Percentiles rank a stretch among this genome's conserved stretches.
These are phyloP conservation scores for Chlorops oryzae DNA, from an alignment of 1,140 invertebrate genomes.

Conservation along the genomic window DNA sequence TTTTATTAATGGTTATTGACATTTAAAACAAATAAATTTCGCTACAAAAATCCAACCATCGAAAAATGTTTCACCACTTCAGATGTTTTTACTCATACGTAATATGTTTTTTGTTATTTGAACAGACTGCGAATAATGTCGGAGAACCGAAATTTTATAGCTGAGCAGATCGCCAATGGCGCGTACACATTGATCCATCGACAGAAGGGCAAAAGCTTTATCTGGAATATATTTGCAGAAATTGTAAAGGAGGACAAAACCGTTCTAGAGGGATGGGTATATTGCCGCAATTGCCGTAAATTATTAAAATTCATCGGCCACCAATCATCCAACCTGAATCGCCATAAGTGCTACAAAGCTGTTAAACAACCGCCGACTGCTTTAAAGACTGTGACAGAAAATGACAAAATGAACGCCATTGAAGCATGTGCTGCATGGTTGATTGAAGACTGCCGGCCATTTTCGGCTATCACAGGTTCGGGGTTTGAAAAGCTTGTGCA, in stretches of 20 bases:
- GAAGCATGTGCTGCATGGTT: not conserved
- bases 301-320: not conserved
- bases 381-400: not conserved
- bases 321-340: slow-evolving; percentile 4
- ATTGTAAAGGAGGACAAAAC: slow-evolving; percentile 4
- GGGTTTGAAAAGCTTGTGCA: slow-evolving; percentile 9
- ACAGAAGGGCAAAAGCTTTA: slow-evolving; percentile 6
- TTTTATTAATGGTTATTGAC: too few species aligned
- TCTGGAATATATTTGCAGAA: slow-evolving; percentile 3
- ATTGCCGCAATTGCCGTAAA: slow-evolving; percentile 4
- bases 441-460: not conserved
- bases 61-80: too few species aligned
- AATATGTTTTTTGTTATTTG: too few species aligned
- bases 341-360: slow-evolving; percentile 4
- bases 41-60: too few species aligned
- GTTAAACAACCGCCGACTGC: not conserved
- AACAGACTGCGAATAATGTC: too few species aligned
- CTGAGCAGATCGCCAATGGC: not conserved
- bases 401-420: not conserved
- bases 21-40: too few species aligned
- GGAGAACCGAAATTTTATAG: not conserved
- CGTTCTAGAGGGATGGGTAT: not conserved
- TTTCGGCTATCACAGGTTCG: not conserved
- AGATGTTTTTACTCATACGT: too few species aligned
- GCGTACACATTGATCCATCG: not conserved